These are phyloP conservation scores for Imbricaverruca yamaguchii DNA, from an alignment of 2,888 invertebrate species.

Conservation along the genomic window DNA sequence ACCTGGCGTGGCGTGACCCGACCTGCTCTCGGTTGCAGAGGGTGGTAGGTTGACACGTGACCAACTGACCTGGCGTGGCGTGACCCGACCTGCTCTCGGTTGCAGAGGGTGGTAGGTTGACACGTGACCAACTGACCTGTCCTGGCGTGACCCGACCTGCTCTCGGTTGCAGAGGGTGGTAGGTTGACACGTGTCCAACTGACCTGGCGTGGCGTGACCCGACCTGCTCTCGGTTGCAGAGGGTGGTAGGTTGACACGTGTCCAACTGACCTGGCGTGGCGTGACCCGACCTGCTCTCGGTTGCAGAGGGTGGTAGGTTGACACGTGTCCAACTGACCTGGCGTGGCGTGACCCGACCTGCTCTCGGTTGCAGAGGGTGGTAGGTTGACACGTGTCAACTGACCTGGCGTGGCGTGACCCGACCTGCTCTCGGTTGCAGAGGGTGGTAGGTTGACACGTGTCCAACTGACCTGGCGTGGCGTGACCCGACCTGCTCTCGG, in stretches of 20 bases:
- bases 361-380: constrained; percentile 64
- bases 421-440: background rate
- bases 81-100: background rate
- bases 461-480: no score
- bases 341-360: background rate
- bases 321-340: no score
- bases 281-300: no score
- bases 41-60: background rate
- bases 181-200: no score
- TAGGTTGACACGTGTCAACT: constrained; percentile 52
- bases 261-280: background rate
- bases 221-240: constrained; percentile 48
- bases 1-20: background rate
- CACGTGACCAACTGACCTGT: background rate
- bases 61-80: background rate
- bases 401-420: background rate
- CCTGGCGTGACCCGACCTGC: background rate
- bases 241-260: constrained; percentile 77
- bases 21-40: background rate
- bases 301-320: background rate
- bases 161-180: background rate
- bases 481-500: background rate
- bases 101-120: constrained; percentile 79
- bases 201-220: background rate
- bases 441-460: background rate